Percentiles rank a stretch among this genome's conserved stretches.
Conservation (phyloP, 35 echinoderm and acorn worm species). For the Holothuria glaberrima region DNA sequence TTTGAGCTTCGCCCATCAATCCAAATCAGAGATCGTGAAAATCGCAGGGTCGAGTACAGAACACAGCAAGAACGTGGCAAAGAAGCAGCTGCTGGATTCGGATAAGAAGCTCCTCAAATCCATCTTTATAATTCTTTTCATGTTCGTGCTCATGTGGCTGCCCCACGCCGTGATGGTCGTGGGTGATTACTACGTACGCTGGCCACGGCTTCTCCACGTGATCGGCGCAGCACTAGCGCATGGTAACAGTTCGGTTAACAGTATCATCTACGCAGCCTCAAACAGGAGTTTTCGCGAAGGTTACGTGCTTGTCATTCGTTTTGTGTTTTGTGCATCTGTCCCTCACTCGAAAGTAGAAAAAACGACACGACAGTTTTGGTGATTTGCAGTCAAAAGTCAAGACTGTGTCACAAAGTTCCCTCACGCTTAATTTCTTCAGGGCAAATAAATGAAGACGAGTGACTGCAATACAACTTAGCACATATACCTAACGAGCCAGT, state of each 20-base stretch:
- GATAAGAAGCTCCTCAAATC: conserved; percentile 69
- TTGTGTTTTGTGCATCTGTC: neutral
- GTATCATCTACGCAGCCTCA: conserved; percentile 77
- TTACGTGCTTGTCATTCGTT: conserved; percentile 62
- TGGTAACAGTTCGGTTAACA: conserved; percentile 82
- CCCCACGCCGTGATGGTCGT: conserved; percentile 80
- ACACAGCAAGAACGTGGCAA: neutral
- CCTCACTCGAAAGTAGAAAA: no score
- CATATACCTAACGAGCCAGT: no score
- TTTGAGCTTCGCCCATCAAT: conserved; percentile 56
- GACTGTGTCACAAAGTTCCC: no score
- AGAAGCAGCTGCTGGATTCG: conserved; percentile 38
- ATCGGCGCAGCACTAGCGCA: conserved; percentile 67
- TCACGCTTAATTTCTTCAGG: no score
- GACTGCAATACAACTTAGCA: no score
- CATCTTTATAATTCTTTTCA: conserved; percentile 67
- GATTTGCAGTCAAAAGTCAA: no score
- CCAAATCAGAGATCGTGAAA: conserved; percentile 29
- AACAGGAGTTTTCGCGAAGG: conserved; percentile 76
- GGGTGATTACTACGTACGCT: conserved; percentile 57
- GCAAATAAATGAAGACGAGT: no score
- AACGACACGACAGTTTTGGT: no score
- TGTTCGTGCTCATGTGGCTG: conserved; percentile 81
- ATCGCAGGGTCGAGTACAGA: conserved; percentile 19
- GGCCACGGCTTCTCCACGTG: conserved; percentile 65